phyloP scores from a whole-genome alignment of 2,888 invertebrate species.

The Thereva nobilitata region DNA sequence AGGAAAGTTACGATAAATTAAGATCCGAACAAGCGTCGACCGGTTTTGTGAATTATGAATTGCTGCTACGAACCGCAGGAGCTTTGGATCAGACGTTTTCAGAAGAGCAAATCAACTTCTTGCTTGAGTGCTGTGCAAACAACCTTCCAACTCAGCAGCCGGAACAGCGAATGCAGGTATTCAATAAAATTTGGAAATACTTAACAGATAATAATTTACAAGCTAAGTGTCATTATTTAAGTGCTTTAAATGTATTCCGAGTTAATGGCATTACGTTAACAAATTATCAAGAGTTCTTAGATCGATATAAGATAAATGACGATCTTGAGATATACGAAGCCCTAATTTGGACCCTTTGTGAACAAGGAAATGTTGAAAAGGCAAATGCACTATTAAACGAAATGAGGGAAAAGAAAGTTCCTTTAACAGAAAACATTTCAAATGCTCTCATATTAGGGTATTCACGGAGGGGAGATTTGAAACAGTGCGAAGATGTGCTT shows the following conservation, averaged over 20 bases:
- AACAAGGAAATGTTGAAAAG: constrained; percentile 63
- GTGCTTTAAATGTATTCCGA: constrained; percentile 1
- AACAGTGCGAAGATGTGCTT: constrained; percentile 60
- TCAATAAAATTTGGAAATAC: constrained; percentile 17
- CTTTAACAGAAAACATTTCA: constrained; percentile 64
- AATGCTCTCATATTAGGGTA: constrained; percentile 66
- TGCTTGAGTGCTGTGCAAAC: constrained; percentile 16
- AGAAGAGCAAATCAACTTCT: not conserved
- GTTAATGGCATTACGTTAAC: not conserved
- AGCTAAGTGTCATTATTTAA: not conserved
- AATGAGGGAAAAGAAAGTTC: constrained; percentile 63
- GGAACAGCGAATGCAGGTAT: not conserved
- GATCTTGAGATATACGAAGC: constrained; percentile 7
- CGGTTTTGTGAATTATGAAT: constrained; percentile 3
- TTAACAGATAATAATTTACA: constrained; percentile 4
- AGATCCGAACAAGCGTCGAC: not conserved
- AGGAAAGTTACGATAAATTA: constrained; percentile 15
- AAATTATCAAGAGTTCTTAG: not conserved
- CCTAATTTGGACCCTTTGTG: constrained; percentile 58
- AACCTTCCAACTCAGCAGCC: not conserved
- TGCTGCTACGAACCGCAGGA: not conserved
- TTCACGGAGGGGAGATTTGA: constrained; percentile 53
- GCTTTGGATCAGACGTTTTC: not conserved
- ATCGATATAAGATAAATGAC: not conserved
- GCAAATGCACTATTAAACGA: constrained; percentile 63